These are phyloP conservation scores for Chrysina gloriosa DNA, from an alignment of 2,888 invertebrate genomes.

Conservation along the genomic window DNA sequence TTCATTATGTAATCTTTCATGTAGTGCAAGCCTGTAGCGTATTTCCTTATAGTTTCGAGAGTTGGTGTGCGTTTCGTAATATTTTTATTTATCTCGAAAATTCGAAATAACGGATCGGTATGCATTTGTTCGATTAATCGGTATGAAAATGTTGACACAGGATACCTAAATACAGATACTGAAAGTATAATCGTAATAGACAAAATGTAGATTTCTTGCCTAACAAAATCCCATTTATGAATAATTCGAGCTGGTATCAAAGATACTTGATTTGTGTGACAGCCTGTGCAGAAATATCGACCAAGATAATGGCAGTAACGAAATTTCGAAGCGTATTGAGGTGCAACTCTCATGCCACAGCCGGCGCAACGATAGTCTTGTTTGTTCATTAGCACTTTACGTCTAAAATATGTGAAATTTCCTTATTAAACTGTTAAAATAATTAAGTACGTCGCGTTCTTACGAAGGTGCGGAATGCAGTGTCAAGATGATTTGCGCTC, in stretches of 20 bases:
- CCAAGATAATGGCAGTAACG: constrained; percentile 87
- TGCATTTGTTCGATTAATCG: constrained; percentile 81
- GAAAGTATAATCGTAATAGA: constrained; percentile 22
- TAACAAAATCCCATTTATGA: constrained; percentile 73
- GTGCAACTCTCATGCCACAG: constrained; percentile 83
- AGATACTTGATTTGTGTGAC: constrained; percentile 82
- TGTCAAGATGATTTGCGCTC: constrained; percentile 85
- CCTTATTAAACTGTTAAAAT: background rate
- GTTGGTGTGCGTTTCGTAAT: constrained; percentile 74
- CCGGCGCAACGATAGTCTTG: constrained; percentile 87
- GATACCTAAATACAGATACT: constrained; percentile 74
- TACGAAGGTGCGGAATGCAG: constrained; percentile 77
- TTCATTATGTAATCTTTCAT: constrained; percentile 77
- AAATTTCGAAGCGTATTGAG: constrained; percentile 77
- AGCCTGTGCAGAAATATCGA: constrained; percentile 87
- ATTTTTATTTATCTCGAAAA: constrained; percentile 76
- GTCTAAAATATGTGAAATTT: constrained; percentile 63
- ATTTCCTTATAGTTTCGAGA: constrained; percentile 71
- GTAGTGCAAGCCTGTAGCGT: constrained; percentile 75
- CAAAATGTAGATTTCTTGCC: constrained; percentile 60
- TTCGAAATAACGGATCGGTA: constrained; percentile 80
- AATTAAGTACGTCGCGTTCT: constrained; percentile 55
- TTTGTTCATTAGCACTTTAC: constrained; percentile 73
- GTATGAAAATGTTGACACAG: constrained; percentile 85
- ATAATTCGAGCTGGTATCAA: constrained; percentile 77